phyloP scores from a whole-genome alignment of 2,113 vertebrate genomes.

The Salvelinus namaycush region DNA sequence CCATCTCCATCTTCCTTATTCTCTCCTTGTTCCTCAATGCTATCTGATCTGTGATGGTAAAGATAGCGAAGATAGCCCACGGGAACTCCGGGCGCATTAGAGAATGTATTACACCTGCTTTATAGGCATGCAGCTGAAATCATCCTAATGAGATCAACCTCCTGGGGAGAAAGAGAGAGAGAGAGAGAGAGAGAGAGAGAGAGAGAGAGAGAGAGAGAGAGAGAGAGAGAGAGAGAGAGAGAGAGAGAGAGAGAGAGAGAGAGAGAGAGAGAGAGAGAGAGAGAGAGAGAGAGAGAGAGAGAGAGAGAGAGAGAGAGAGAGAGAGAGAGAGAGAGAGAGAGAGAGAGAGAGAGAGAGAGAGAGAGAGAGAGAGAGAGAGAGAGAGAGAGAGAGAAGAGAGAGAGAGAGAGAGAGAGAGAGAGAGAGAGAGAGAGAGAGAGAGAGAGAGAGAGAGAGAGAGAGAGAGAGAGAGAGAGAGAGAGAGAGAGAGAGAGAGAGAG shows the following conservation, averaged over 20 bases:
- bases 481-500: too few relatives aligned
- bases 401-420: constrained; percentile 54
- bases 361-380: too few relatives aligned
- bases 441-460: too few relatives aligned
- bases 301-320: constrained; percentile 58
- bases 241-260: constrained; percentile 51
- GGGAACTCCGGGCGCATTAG: constrained; percentile 63
- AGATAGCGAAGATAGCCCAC: constrained; percentile 56
- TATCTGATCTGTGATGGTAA: constrained; percentile 42
- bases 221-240: constrained; percentile 61
- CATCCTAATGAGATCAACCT: constrained; percentile 78
- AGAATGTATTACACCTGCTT: constrained; percentile 76
- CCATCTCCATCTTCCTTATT: constrained; percentile 9
- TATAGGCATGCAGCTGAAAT: constrained; percentile 72
- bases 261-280: constrained; percentile 62
- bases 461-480: too few relatives aligned
- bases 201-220: constrained; percentile 60
- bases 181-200: constrained; percentile 58
- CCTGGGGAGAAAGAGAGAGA: constrained; percentile 57
- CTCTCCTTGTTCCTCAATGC: constrained; percentile 7
- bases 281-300: constrained; percentile 48
- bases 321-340: constrained; percentile 48
- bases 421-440: too few relatives aligned
- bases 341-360: too few relatives aligned
- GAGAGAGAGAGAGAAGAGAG: constrained; percentile 44